A percentile compares a stretch with the other conserved stretches of the same genome.
Evolutionary conservation across 1,140 invertebrate species (phyloP).

Genomic region (Medauroidea extradentata): DNA sequence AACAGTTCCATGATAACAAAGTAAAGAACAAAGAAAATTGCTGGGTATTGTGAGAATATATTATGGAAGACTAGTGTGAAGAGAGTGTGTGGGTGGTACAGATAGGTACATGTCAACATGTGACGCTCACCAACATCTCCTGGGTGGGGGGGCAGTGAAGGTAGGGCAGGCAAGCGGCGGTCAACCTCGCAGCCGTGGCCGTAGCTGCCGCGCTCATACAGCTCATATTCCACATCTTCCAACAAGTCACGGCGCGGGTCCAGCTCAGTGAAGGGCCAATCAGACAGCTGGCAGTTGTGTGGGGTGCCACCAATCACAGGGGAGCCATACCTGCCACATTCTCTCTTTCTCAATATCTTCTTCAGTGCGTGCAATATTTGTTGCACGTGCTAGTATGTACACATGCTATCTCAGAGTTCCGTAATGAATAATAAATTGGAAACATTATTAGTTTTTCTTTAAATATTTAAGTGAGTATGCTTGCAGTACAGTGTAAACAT

Average conservation of each 20-base stretch:
- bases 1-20: no score
- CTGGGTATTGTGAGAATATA: no score
- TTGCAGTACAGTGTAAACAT: no score
- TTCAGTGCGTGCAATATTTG: background rate
- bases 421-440: no score
- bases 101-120: no score
- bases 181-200: slow-evolving; percentile 70
- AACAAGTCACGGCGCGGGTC: slow-evolving; percentile 52
- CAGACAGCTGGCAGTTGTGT: slow-evolving; percentile 68
- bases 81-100: no score
- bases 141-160: background rate
- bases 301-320: slow-evolving; percentile 54
- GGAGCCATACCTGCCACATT: slow-evolving; percentile 53
- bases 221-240: slow-evolving; percentile 59
- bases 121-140: background rate
- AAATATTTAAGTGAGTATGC: no score
- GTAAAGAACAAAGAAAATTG: no score
- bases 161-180: slow-evolving; percentile 27
- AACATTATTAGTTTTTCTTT: no score
- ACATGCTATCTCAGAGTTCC: no score
- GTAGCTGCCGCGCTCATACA: slow-evolving; percentile 72
- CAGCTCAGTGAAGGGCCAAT: slow-evolving; percentile 61
- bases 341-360: background rate
- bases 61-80: no score
- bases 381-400: background rate